These are phyloP conservation scores for Strix aluco DNA, from an alignment of 2,113 vertebrate species.

Conservation along the genomic window DNA sequence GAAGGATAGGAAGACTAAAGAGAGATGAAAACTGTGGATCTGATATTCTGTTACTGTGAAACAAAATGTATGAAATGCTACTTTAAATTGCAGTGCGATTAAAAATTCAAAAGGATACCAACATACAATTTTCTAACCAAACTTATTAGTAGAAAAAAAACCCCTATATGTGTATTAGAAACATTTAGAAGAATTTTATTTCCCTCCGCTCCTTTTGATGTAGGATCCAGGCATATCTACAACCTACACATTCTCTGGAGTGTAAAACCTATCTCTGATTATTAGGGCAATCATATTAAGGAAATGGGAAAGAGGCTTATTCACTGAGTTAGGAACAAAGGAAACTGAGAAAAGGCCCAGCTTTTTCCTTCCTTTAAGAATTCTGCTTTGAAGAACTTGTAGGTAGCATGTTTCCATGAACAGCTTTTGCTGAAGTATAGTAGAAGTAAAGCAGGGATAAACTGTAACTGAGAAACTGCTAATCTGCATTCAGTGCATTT, in stretches of 20 bases:
- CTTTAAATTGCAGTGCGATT: not conserved
- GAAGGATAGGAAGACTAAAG: not conserved
- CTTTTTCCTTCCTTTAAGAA: not conserved
- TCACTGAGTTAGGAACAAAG: not conserved
- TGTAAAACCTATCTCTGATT: not conserved
- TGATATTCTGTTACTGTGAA: not conserved
- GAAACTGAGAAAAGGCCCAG: not conserved
- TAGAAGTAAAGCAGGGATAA: not conserved
- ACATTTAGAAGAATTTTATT: not conserved
- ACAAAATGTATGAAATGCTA: not conserved
- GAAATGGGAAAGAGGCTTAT: not conserved
- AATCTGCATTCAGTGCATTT: not conserved
- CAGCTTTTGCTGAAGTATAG: not conserved
- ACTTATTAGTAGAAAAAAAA: not conserved
- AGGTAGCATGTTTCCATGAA: not conserved
- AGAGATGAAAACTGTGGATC: not conserved
- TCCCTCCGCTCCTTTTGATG: not conserved
- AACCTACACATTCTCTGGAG: not conserved
- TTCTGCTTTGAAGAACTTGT: not conserved
- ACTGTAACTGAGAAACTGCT: not conserved
- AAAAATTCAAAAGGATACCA: not conserved
- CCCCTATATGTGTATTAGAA: not conserved
- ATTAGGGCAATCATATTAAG: not conserved
- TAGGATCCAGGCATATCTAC: not conserved
- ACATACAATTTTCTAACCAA: constrained; percentile 3